These are phyloP conservation scores for Nesidiocoris tenuis DNA, from an alignment of 2,888 invertebrate species.

Conservation along the genomic window DNA sequence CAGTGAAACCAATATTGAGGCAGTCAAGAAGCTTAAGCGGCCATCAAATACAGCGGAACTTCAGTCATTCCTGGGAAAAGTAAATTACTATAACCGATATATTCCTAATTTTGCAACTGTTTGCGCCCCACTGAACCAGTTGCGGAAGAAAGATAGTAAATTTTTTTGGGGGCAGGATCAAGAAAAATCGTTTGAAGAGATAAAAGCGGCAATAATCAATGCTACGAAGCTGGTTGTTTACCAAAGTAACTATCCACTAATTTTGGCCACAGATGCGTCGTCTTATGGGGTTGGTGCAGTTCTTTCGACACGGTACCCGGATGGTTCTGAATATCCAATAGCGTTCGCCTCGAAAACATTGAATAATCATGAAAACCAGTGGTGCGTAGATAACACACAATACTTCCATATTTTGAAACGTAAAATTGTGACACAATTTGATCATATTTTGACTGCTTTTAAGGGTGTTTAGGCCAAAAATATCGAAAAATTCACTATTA, in stretches of 20 bases:
- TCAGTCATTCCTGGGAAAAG: background rate
- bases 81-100: background rate
- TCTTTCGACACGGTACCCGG: background rate
- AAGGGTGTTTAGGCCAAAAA: too few relatives aligned
- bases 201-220: background rate
- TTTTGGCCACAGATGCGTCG: background rate
- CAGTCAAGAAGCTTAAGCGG: background rate
- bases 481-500: too few relatives aligned
- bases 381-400: too few relatives aligned
- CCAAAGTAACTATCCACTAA: background rate
- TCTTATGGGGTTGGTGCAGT: constrained; percentile 1
- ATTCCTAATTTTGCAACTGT: constrained; percentile 1
- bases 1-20: background rate
- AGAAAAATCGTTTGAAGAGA: background rate
- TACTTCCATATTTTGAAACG: too few relatives aligned
- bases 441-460: too few relatives aligned
- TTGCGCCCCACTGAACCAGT: background rate
- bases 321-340: background rate
- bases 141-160: background rate
- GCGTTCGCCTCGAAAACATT: background rate
- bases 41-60: background rate
- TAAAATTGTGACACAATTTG: too few relatives aligned
- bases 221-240: background rate
- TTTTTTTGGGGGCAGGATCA: background rate
- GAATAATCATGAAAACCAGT: too few relatives aligned